Conservation (phyloP, 2,113 vertebrate species). For the Malurus melanocephalus region DNA sequence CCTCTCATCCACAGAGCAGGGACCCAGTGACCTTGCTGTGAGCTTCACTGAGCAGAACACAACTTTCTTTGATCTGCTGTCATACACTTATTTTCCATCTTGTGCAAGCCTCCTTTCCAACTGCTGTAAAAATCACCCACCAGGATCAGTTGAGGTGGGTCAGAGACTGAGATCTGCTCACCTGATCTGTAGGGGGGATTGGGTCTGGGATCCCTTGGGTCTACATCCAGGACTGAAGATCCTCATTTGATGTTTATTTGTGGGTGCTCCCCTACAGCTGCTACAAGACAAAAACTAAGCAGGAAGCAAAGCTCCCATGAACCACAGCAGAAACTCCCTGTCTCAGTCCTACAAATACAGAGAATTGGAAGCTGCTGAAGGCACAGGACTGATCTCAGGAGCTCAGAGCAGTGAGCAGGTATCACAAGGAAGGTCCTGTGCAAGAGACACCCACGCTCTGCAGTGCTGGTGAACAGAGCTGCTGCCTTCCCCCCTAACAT, state of each 20-base stretch:
- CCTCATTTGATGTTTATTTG: not conserved
- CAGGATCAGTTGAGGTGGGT: not conserved
- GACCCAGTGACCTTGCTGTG: not conserved
- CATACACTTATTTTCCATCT: not conserved
- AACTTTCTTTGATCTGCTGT: not conserved
- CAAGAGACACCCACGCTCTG: rapidly evolving
- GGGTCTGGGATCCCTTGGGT: not conserved
- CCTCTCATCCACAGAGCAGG: not conserved
- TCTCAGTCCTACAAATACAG: not conserved
- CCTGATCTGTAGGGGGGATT: not conserved
- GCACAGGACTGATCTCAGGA: not conserved
- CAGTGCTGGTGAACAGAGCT: not conserved
- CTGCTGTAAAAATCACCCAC: not conserved
- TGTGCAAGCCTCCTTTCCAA: not conserved
- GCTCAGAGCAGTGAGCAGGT: not conserved
- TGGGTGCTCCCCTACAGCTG: not conserved
- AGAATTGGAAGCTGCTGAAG: not conserved
- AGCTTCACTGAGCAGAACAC: not conserved
- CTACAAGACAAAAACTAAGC: not conserved
- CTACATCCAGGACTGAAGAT: not conserved
- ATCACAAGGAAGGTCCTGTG: not conserved
- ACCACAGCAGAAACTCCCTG: not conserved
- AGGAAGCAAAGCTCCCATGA: not conserved
- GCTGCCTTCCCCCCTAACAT: not conserved
- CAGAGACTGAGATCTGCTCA: not conserved